Evolutionary conservation across 2,797 vertebrate genomes (phyloP).

Genomic region (Rhynchonycteris naso): DNA sequence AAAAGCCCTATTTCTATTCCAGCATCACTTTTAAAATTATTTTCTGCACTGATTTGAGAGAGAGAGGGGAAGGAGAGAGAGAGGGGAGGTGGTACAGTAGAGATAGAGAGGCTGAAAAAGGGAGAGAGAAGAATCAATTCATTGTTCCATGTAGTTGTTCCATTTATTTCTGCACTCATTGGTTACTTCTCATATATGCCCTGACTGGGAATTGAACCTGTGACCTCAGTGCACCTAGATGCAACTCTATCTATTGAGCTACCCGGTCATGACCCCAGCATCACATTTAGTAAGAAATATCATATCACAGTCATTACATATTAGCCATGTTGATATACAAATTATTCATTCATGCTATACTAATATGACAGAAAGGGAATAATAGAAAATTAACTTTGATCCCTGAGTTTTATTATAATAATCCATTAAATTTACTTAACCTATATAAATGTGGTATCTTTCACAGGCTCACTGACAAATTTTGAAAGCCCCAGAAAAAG

Average conservation of each 20-base stretch:
- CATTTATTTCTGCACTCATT: too few species aligned
- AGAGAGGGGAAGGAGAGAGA: too few species aligned
- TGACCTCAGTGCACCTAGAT: too few species aligned
- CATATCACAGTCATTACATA: background rate
- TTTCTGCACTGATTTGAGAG: too few species aligned
- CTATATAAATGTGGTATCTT: background rate
- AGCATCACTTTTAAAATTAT: background rate
- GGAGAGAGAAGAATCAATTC: too few species aligned
- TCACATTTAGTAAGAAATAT: background rate
- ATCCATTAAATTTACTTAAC: background rate
- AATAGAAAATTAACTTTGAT: background rate
- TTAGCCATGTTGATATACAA: background rate
- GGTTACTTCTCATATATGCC: too few species aligned
- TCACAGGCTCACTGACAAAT: background rate
- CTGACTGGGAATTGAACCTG: too few species aligned
- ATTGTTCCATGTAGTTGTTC: too few species aligned
- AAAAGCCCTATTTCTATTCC: background rate
- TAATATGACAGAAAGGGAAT: background rate
- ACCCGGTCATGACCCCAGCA: background rate
- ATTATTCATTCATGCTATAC: background rate
- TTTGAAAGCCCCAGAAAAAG: background rate
- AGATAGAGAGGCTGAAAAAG: too few species aligned
- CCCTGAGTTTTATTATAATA: background rate
- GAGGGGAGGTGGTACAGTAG: too few species aligned
- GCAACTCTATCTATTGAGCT: too few species aligned